Percentiles rank a stretch among this genome's conserved stretches.
These are phyloP conservation scores for Reticulitermes speratus DNA, from an alignment of 1,140 invertebrate genomes.

Conservation along the genomic window DNA sequence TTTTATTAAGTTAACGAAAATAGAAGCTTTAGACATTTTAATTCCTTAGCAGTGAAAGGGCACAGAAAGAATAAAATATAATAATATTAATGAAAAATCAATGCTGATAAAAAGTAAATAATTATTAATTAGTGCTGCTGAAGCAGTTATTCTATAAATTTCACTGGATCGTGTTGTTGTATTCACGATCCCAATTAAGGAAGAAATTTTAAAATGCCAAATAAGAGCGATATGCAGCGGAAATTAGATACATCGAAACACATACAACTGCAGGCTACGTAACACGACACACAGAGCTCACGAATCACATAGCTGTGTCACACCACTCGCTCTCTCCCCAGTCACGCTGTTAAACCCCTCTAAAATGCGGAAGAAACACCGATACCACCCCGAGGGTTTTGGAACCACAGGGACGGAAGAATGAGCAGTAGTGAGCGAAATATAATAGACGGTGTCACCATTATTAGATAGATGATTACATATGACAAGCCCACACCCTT, in stretches of 20 bases:
- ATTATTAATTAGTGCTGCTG: too few species aligned
- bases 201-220: too few species aligned
- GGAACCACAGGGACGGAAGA: neutral
- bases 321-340: neutral
- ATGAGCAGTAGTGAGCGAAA: neutral
- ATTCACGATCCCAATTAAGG: too few species aligned
- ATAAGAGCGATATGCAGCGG: too few species aligned
- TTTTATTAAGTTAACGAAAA: too few species aligned
- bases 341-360: neutral
- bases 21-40: too few species aligned
- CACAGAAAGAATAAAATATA: too few species aligned
- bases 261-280: neutral
- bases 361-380: neutral
- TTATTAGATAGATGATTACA: neutral
- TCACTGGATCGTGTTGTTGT: too few species aligned
- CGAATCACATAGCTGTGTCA: neutral
- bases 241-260: neutral
- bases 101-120: too few species aligned
- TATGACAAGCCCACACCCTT: neutral
- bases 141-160: too few species aligned
- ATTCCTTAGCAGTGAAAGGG: too few species aligned
- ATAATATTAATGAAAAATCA: too few species aligned
- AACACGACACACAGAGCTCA: neutral
- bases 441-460: neutral
- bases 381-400: neutral